Evolutionary conservation across 2,113 vertebrate species (phyloP).

Genomic region (Percina caprodes): DNA sequence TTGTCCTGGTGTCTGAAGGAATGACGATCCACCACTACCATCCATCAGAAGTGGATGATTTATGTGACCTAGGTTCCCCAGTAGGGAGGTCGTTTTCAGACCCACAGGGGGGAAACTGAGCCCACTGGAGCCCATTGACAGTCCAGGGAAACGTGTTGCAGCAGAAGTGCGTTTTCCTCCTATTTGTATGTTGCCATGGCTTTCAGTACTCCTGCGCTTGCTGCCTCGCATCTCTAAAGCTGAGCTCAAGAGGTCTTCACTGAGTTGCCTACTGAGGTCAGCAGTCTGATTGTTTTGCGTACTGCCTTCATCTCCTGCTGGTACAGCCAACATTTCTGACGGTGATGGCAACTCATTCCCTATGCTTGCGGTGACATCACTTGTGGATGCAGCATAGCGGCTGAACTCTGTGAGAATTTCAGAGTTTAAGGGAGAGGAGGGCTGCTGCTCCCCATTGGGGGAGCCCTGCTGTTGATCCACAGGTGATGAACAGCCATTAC

Average conservation of each 20-base stretch:
- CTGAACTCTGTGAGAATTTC: constrained; percentile 94
- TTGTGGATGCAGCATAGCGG: constrained; percentile 87
- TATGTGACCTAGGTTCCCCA: constrained; percentile 90
- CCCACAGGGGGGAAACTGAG: constrained; percentile 90
- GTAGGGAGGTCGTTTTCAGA: constrained; percentile 91
- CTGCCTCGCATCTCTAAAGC: constrained; percentile 87
- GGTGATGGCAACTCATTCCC: constrained; percentile 78
- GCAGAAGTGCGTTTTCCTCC: constrained; percentile 85
- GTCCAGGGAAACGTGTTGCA: constrained; percentile 87
- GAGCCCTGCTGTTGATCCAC: constrained; percentile 83
- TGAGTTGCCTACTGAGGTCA: constrained; percentile 75
- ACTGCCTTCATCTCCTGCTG: constrained; percentile 53
- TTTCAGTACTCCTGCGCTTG: constrained; percentile 89
- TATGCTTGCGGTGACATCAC: constrained; percentile 66
- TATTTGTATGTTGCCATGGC: constrained; percentile 85
- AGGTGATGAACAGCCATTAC: constrained; percentile 93
- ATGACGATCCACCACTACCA: constrained; percentile 85
- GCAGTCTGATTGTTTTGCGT: constrained; percentile 67
- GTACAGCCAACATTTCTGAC: constrained; percentile 47
- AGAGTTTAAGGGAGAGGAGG: constrained; percentile 90
- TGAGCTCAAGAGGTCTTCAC: constrained; percentile 81
- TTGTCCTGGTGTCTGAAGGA: constrained; percentile 92
- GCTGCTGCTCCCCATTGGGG: constrained; percentile 83
- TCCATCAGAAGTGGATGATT: constrained; percentile 92
- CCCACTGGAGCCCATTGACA: constrained; percentile 86